These are phyloP conservation scores for Pavo muticus DNA, from an alignment of 2,113 vertebrate genomes.

Conservation along the genomic window DNA sequence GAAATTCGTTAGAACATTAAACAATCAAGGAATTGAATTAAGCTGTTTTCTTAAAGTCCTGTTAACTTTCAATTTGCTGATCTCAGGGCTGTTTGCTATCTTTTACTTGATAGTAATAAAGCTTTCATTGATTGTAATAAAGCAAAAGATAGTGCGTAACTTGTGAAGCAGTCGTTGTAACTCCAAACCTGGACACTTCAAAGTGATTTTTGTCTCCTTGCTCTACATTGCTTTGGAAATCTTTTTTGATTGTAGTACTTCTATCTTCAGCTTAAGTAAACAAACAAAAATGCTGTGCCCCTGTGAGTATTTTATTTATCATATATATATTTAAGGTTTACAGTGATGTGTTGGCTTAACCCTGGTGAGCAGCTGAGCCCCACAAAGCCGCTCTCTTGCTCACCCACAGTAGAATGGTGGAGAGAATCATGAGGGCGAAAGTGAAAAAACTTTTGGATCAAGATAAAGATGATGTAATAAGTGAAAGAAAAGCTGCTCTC, in stretches of 20 bases:
- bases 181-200: background rate
- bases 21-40: background rate
- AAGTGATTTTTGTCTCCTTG: background rate
- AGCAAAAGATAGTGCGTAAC: background rate
- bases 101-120: constrained; percentile 1
- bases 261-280: background rate
- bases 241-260: background rate
- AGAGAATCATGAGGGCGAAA: background rate
- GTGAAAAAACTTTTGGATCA: background rate
- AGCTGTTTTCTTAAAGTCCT: background rate
- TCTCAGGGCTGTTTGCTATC: background rate
- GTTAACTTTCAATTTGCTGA: constrained; percentile 7
- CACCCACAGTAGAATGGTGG: background rate
- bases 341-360: background rate
- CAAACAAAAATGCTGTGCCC: background rate
- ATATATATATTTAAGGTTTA: background rate
- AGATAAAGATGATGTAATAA: background rate
- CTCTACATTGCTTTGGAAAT: background rate
- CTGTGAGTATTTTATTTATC: background rate
- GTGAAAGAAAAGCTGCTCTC: background rate
- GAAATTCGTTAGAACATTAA: background rate
- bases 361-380: background rate
- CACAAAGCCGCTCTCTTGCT: no score
- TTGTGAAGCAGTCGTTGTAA: background rate
- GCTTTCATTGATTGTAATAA: background rate